Percentiles rank a stretch among this genome's conserved stretches.
Evolutionary conservation across 2,113 vertebrate species (phyloP).

Genomic region (Cyprinodon brontotheroides): DNA sequence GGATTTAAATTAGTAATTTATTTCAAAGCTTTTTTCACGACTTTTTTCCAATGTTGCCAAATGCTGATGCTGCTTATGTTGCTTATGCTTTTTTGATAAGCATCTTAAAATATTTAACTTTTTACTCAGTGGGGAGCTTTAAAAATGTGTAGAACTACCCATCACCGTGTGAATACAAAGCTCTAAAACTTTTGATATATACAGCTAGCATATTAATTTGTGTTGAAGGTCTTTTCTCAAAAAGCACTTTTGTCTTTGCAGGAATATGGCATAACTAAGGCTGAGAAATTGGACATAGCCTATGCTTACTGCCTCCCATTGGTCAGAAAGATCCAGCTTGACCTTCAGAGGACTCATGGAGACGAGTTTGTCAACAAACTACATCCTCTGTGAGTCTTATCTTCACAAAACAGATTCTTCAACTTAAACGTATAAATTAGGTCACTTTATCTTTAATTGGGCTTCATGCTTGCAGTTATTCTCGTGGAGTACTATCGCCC

Average conservation of each 20-base stretch:
- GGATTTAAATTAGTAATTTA: no score
- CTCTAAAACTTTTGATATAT: not conserved
- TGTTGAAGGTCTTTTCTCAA: not conserved
- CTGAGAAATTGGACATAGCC: conserved; percentile 96
- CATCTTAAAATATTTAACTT: no score
- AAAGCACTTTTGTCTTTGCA: conserved; percentile 49
- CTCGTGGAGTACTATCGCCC: conserved; percentile 94
- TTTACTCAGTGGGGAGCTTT: not conserved
- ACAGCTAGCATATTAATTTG: no score
- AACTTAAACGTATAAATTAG: not conserved
- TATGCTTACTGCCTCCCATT: conserved; percentile 96
- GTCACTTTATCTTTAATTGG: not conserved
- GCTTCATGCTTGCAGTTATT: conserved; percentile 82
- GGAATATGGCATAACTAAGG: conserved; percentile 95
- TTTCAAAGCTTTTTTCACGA: no score
- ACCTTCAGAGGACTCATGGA: conserved; percentile 97
- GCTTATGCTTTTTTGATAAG: no score
- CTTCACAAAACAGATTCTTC: not conserved
- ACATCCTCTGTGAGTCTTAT: conserved; percentile 86
- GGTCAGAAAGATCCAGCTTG: conserved; percentile 93
- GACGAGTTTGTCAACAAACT: conserved; percentile 99
- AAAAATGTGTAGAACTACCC: not conserved
- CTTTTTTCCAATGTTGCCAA: no score
- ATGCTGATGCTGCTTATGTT: no score
- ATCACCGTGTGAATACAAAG: not conserved